Base-by-base conservation (phyloP, 92 coral and sea anemone genomes). In the Metridium senile region DNA sequence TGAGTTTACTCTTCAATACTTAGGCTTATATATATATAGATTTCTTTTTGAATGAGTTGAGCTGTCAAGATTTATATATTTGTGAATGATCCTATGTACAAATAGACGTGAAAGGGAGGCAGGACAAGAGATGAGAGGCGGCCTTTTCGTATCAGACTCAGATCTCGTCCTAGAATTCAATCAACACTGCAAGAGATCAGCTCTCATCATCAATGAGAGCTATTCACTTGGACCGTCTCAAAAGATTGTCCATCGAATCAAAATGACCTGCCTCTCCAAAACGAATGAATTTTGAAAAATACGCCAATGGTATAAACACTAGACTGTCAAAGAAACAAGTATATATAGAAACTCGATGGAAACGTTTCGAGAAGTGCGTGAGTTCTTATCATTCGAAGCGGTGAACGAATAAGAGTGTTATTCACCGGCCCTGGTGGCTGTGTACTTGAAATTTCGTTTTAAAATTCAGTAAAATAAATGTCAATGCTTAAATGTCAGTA, bases 181-280 rank as follows among this genome's bases (percentile, higher is more conserved):
- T 79, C 84, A 79, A 79, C 84, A 79, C 84, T 79, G 70, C 74
- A 70, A 79, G 78, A 79, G 84, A 79, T 79, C 84, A 62, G 69
- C 83, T 79, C 84, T 79, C 84, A 79, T 79, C 28, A 70, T 79
- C 64, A 70, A 79, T 76, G 76, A 70, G 69, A 70, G 69, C 67
- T 73, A 33, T 73, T 73, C 78, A 58, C 67, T 53, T 33, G 68
- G 30, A 66, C 56, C 78, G 57, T 57, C 78, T 73, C 52, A 73
- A 62, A 1, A 73, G 78, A 73, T 73, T 21, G 33, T 9, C 54
- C 78, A 51, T 73, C 76, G 78, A 63, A 27, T 71, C 11, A 33
- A 27, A 73, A 29, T 29, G 31, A 32, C 78, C 78, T 73, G 56
- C 67, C 78, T 73, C 68, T 58, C 53, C 78, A 62, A 33, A 73